These are phyloP conservation scores for Sebastes minor DNA, from an alignment of 2,797 vertebrate species.

Conservation along the genomic window DNA sequence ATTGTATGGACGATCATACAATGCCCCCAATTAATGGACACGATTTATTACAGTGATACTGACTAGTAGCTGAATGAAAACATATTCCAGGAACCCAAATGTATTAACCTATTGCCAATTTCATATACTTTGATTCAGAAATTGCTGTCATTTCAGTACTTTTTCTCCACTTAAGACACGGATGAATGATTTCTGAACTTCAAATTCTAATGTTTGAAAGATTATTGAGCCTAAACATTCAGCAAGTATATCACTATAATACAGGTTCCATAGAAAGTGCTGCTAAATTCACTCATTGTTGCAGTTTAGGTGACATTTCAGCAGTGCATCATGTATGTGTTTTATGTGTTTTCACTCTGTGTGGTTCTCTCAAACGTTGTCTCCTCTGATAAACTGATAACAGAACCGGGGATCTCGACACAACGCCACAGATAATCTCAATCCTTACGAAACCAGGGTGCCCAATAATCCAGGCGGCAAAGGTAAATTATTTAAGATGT, in stretches of 20 bases:
- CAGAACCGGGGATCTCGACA: neutral
- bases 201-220: neutral
- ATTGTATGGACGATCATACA: neutral
- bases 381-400: neutral
- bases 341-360: neutral
- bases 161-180: neutral
- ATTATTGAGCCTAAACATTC: neutral
- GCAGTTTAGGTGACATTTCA: neutral
- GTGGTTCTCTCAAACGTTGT: neutral
- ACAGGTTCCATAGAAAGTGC: neutral
- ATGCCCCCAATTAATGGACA: slow-evolving; percentile 4
- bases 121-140: neutral
- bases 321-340: neutral
- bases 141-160: neutral
- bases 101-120: neutral
- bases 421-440: slow-evolving; percentile 18
- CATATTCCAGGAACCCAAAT: neutral
- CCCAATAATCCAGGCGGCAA: neutral
- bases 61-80: neutral
- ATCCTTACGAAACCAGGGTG: slow-evolving; percentile 63
- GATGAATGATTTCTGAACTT: neutral
- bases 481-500: slow-evolving; percentile 36
- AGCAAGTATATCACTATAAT: slow-evolving; percentile 13
- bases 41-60: slow-evolving; percentile 28
- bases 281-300: neutral